Percentiles rank a stretch among this genome's conserved stretches.
Conservation (phyloP, 1,140 invertebrate genomes). For the Drosophila lini region DNA sequence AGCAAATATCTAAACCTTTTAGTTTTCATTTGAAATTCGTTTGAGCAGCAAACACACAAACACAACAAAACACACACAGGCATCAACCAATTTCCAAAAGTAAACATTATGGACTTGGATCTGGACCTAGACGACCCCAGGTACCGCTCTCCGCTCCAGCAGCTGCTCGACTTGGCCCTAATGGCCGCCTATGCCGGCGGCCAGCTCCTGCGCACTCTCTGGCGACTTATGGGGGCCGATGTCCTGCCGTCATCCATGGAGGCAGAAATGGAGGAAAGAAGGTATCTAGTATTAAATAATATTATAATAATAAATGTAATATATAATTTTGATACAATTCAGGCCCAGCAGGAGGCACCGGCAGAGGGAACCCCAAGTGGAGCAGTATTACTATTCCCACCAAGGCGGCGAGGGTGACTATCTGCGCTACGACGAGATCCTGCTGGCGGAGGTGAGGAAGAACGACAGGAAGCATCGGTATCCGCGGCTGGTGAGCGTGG, state of each 20-base stretch:
- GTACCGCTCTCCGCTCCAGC: constrained; percentile 1
- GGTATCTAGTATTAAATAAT: too few species aligned
- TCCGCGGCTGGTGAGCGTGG: constrained; percentile 47
- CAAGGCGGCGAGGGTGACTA: constrained; percentile 12
- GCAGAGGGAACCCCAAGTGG: not conserved
- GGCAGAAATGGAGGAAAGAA: too few species aligned
- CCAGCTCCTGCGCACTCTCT: not conserved
- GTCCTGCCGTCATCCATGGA: not conserved
- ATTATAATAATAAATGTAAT: too few species aligned
- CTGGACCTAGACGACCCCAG: not conserved
- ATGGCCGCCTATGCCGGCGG: not conserved
- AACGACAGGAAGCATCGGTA: not conserved
- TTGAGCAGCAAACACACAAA: constrained; percentile 8
- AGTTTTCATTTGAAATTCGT: constrained; percentile 20
- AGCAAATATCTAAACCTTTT: not conserved
- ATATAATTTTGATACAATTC: too few species aligned
- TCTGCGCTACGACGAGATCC: not conserved
- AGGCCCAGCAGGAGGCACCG: not conserved
- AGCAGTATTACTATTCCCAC: not conserved
- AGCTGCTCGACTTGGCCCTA: constrained; percentile 8
- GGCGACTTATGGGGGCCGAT: not conserved
- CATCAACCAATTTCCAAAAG: not conserved
- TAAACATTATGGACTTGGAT: constrained; percentile 4
- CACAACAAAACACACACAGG: not conserved
- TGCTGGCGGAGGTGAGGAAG: not conserved